A percentile compares a stretch with the other conserved stretches of the same genome.
phyloP scores from a whole-genome alignment of 1,140 invertebrate genomes.

The Drosophila burlai region DNA sequence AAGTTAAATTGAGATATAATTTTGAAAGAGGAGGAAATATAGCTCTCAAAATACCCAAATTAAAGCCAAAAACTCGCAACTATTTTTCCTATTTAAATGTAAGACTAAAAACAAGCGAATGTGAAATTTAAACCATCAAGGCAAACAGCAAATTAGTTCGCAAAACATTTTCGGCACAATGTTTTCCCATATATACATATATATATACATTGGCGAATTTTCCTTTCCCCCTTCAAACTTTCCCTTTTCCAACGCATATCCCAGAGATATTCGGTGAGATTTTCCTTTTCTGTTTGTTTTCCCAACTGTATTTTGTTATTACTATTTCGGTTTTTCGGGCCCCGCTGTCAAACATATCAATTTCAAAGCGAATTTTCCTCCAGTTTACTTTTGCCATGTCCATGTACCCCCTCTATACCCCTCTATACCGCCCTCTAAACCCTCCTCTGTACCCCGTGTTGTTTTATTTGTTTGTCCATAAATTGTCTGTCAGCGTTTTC shows the following conservation, averaged over 20 bases:
- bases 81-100: not conserved
- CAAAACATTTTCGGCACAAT: conserved; percentile 11
- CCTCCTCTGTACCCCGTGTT: not conserved
- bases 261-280: conserved; percentile 29
- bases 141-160: conserved; percentile 19
- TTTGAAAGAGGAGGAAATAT: not conserved
- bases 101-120: not conserved
- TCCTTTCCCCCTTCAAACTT: conserved; percentile 15
- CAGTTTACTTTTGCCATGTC: conserved; percentile 18
- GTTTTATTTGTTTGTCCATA: conserved; percentile 60
- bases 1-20: conserved; percentile 3
- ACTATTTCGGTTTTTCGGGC: conserved; percentile 43
- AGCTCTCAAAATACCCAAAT: not conserved
- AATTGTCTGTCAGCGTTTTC: conserved; percentile 68
- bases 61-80: not conserved
- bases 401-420: not conserved
- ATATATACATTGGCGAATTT: conserved; percentile 5
- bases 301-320: conserved; percentile 44
- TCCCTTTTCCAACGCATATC: conserved; percentile 27
- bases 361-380: conserved; percentile 67
- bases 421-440: not conserved
- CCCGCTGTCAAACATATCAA: conserved; percentile 76
- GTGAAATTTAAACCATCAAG: not conserved
- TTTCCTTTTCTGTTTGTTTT: conserved; percentile 48
- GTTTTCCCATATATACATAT: not conserved